Conservation (phyloP, 2,888 invertebrate species). For the Auanema freiburgensis region DNA sequence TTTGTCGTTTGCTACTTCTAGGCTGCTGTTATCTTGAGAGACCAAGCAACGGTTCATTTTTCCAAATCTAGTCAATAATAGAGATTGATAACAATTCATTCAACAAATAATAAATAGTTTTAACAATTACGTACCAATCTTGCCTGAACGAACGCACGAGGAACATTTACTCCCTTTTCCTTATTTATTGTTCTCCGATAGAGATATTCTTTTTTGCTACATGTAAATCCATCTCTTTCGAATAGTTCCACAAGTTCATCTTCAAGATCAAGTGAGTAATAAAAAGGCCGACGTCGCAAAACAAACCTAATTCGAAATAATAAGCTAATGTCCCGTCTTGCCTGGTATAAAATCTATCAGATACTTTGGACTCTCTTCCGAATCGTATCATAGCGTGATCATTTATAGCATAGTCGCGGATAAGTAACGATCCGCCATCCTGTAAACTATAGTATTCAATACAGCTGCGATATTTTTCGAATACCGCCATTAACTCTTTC, state of each 20-base stretch:
- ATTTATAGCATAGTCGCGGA: slow-evolving; percentile 90
- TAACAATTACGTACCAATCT: slow-evolving; percentile 71
- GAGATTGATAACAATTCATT: not conserved
- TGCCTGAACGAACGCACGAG: slow-evolving; percentile 88
- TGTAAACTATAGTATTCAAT: slow-evolving; percentile 21
- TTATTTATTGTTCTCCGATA: slow-evolving; percentile 86
- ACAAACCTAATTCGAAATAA: slow-evolving; percentile 68
- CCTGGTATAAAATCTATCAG: slow-evolving; percentile 85
- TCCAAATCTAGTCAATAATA: slow-evolving; percentile 14
- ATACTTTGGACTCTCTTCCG: slow-evolving; percentile 85
- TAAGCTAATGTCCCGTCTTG: slow-evolving; percentile 89
- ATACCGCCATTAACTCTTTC: slow-evolving; percentile 66
- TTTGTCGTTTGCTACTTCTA: slow-evolving; percentile 1
- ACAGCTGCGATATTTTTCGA: no score
- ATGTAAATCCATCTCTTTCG: slow-evolving; percentile 74
- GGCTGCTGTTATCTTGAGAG: slow-evolving; percentile 35
- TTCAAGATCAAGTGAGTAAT: slow-evolving; percentile 51
- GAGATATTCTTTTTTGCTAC: slow-evolving; percentile 77
- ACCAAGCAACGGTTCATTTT: slow-evolving; percentile 27
- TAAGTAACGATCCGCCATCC: slow-evolving; percentile 79
- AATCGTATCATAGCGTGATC: slow-evolving; percentile 96
- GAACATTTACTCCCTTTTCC: slow-evolving; percentile 87
- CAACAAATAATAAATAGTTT: not conserved
- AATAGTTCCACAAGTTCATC: slow-evolving; percentile 76
- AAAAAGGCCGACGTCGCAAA: not conserved